These are phyloP conservation scores for Drosophila nr. medialis DNA, from an alignment of 2,888 invertebrate species.

Conservation along the genomic window DNA sequence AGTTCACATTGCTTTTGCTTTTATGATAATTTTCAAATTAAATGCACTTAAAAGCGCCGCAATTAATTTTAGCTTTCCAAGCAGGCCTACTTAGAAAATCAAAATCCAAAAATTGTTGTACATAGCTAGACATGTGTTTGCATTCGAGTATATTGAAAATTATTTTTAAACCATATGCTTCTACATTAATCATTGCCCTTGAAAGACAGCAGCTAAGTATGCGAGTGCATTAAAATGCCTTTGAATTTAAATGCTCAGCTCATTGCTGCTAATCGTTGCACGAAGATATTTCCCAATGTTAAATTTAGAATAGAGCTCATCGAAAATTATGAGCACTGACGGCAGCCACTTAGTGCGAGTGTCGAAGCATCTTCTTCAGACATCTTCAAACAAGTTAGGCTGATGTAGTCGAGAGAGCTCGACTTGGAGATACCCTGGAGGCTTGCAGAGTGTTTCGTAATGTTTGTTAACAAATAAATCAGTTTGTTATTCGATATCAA, in stretches of 20 bases:
- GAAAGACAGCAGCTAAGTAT: constrained; percentile 36
- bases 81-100: constrained; percentile 60
- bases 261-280: constrained; percentile 74
- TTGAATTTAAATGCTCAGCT: constrained; percentile 66
- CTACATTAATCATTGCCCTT: constrained; percentile 55
- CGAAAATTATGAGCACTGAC: constrained; percentile 62
- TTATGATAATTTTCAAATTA: constrained; percentile 57
- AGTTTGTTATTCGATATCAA: neutral
- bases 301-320: constrained; percentile 70
- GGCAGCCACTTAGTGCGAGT: constrained; percentile 44
- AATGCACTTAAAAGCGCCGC: constrained; percentile 70
- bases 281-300: constrained; percentile 45
- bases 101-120: constrained; percentile 41
- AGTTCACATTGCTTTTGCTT: constrained; percentile 39
- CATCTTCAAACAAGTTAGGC: neutral
- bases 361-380: constrained; percentile 26
- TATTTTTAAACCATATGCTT: constrained; percentile 21
- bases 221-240: constrained; percentile 44
- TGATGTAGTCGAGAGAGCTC: neutral
- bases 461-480: neutral
- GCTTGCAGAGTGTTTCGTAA: neutral
- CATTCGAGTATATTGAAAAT: constrained; percentile 30
- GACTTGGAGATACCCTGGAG: neutral
- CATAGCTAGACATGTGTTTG: constrained; percentile 42
- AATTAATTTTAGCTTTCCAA: constrained; percentile 60